Evolutionary conservation across 1,140 invertebrate species (phyloP), one percentile per base, ranked within the genome.

Genomic region (Teleopsis dalmanni): DNA sequence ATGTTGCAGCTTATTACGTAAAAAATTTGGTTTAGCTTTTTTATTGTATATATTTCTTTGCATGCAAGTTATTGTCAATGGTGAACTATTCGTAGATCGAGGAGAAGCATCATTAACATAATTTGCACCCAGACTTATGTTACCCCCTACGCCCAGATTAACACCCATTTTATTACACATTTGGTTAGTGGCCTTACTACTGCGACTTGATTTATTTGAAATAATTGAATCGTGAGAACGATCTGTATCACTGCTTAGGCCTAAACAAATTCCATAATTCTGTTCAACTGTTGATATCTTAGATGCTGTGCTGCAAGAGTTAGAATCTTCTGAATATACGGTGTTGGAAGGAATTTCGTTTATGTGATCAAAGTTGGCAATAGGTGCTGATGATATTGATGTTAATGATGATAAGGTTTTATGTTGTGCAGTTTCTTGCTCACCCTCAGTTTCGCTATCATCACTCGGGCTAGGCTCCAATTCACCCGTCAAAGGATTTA

Each of bases 401-500:
- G 4, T 21, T 9, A 19, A 19, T 35, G 34, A 19, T 35, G 34
- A 19, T 35, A 19, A 14, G 34, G 34, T 59, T 57, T 27, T 54
- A 57, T n/a, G n/a, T 36, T 71, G 60, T 0, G 51, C 25, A 3
- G 64, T 67, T 47, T 65, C 65, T 40, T 68, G 62, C 11, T 68
- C 65, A 3, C 60, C 59, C 43, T 70, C 67, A 0, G 64, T 70
- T 29, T 76, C 73, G 57, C 75, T 76, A 36, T 77, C 75, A 52
- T 86, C 83, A 54, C 78, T 84, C 4, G 81, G 79, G 78, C 86
- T 82, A 2, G 85, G 85, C 66, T 93, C 90, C 56, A 94, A 69
- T 54, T 87, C 81, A 11, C 89, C 89, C 5, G 89, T 91, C 52
- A 90, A 76, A 4, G 89, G 89, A 75, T 92, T 94, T 26, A 92